Base-by-base conservation (phyloP, 2,113 vertebrate species). In the Kobus ellipsiprymnus region DNA sequence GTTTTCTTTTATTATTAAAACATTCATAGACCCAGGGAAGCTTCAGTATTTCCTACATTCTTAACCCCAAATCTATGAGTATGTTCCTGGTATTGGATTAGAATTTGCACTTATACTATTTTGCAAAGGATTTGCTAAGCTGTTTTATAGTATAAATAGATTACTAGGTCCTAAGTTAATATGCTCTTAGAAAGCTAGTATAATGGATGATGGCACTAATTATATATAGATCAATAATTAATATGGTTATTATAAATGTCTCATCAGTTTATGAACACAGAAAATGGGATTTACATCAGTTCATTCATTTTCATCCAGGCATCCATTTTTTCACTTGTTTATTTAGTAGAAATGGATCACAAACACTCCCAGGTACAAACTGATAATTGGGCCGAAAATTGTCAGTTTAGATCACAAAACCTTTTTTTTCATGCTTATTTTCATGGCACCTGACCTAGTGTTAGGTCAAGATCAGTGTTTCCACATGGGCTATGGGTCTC, bases 1-100 rank as follows among this genome's bases (percentile, higher is more conserved):
- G 50, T 71, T 88, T 90, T 52, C 36, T 83, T 87, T 93, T 46
- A 71, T 86, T 97, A 85, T 67, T 98, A 88, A 97, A 94, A 88
- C 55, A 96, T 62, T 95, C 64, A 78, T 82, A 93, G 97, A 71
- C 50, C 48, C 21, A 71, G 40, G 44, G 25, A 91, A 88, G 25
- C 67, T 6, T 93, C 95, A 94, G 29, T 94, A 85, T 59, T 95
- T 94, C 4, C 74, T 81, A 40, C 13, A 85, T 85, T 90, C 7
- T 8, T 92, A 96, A 84, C 7, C 14, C 33, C 40, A 82, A 80
- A 57, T 92, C 19, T 25, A 44, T 21, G 14, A 67, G 10, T 50
- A 50, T 67, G 14, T 59, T 87, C 15, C 44, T 82, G 14, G 1
- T 29, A 77, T 55, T 92, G n/a, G 40, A 80, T 46, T 78, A 50